A percentile compares a stretch with the other conserved stretches of the same genome.
These are phyloP conservation scores for Pipistrellus pipistrellus DNA, from an alignment of 2,797 vertebrate species.

Conservation along the genomic window DNA sequence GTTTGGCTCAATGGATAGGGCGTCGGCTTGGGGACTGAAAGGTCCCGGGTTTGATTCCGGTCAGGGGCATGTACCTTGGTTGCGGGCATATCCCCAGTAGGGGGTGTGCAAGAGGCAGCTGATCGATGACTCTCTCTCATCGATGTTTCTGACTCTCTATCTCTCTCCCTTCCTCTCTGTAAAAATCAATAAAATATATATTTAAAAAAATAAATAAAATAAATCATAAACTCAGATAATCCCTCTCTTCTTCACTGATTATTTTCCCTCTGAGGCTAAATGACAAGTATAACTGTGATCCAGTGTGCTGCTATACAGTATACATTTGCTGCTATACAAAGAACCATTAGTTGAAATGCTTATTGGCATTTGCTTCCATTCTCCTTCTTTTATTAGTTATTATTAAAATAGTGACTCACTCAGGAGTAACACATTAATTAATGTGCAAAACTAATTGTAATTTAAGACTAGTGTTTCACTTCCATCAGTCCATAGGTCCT, in stretches of 20 bases:
- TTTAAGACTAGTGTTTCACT: conserved; percentile 22
- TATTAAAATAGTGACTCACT: neutral
- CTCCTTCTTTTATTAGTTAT: neutral
- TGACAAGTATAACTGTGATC: neutral
- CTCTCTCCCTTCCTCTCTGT: no score
- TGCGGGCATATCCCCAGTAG: no score
- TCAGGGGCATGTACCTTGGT: no score
- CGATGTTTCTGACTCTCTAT: no score
- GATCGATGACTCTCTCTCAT: no score
- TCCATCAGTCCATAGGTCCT: neutral
- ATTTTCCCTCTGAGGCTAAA: neutral
- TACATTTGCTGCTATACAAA: neutral
- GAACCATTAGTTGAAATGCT: neutral
- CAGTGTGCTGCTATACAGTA: neutral
- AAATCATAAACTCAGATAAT: neutral
- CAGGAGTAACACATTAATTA: neutral
- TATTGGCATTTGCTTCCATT: neutral
- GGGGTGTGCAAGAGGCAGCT: no score
- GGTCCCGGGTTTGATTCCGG: no score
- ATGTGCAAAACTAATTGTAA: conserved; percentile 17
- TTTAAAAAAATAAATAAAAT: no score
- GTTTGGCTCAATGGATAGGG: no score
- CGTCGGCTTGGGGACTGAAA: no score
- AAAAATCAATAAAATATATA: no score
- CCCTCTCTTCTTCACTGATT: neutral